Percentiles rank a stretch among this genome's conserved stretches.
These are phyloP conservation scores for Falco biarmicus DNA, from an alignment of 2,797 vertebrate genomes.

Conservation along the genomic window DNA sequence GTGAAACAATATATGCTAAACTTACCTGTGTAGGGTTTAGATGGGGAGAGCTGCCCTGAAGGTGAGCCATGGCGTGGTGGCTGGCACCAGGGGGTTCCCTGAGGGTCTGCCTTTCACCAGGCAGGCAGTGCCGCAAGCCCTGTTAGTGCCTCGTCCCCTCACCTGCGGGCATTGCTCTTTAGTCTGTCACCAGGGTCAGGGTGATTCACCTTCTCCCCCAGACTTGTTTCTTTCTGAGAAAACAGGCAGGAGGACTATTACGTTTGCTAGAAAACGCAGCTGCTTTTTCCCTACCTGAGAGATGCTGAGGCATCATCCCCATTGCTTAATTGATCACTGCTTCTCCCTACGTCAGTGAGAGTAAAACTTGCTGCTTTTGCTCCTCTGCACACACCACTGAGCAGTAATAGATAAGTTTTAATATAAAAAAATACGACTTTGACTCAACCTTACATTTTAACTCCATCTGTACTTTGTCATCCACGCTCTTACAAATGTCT, in stretches of 20 bases:
- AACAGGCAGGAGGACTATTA: background rate
- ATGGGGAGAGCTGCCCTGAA: background rate
- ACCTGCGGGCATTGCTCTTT: background rate
- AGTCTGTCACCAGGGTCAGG: background rate
- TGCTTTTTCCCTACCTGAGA: background rate
- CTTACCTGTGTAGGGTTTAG: background rate
- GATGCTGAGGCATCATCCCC: background rate
- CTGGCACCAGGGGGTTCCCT: too few species aligned
- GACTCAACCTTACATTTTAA: background rate
- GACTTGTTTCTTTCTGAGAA: background rate
- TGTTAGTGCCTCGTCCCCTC: fast-evolving
- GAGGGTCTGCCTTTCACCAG: background rate
- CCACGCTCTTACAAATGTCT: background rate
- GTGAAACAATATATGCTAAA: background rate
- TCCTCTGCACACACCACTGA: background rate
- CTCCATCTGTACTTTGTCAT: background rate
- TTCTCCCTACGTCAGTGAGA: background rate
- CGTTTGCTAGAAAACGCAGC: background rate
- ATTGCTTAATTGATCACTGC: background rate
- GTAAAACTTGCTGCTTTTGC: background rate
- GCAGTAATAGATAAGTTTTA: background rate
- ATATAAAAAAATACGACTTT: background rate
- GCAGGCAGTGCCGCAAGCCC: fast-evolving
- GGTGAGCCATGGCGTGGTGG: background rate
- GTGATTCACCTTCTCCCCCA: background rate